phyloP scores from a whole-genome alignment of 1,140 invertebrate species.

The Drosophila pruinosa region DNA sequence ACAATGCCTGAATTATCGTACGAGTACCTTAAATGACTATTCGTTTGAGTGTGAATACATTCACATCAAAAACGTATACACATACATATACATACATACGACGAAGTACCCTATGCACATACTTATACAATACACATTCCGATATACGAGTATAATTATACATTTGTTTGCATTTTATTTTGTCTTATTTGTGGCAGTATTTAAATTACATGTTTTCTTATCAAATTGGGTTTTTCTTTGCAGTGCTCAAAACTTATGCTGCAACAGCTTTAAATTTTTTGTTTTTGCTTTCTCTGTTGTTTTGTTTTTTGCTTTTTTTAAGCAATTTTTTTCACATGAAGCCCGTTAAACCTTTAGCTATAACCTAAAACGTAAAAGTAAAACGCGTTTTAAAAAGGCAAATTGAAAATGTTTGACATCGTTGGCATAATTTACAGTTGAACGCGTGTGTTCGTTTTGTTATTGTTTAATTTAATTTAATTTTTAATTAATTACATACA shows the following conservation, averaged over 20 bases:
- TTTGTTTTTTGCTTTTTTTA: slow-evolving; percentile 26
- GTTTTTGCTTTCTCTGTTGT: background rate
- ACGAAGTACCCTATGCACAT: slow-evolving; percentile 40
- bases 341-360: slow-evolving; percentile 72
- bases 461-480: slow-evolving; percentile 6
- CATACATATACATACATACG: slow-evolving; percentile 23
- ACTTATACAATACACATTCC: slow-evolving; percentile 22
- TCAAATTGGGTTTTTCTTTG: slow-evolving; percentile 22
- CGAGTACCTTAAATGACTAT: slow-evolving; percentile 58
- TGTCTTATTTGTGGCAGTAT: slow-evolving; percentile 79
- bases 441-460: slow-evolving; percentile 22
- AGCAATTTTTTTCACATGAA: slow-evolving; percentile 34
- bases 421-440: slow-evolving; percentile 56
- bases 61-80: slow-evolving; percentile 41
- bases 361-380: slow-evolving; percentile 39
- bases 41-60: slow-evolving; percentile 14
- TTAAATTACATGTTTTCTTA: slow-evolving; percentile 69
- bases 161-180: slow-evolving; percentile 56
- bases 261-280: background rate
- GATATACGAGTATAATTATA: slow-evolving; percentile 39
- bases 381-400: slow-evolving; percentile 60
- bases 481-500: slow-evolving; percentile 35
- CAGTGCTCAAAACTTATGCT: slow-evolving; percentile 25
- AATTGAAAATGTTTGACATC: slow-evolving; percentile 79
- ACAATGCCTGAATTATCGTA: slow-evolving; percentile 47